Evolutionary conservation across 2,797 vertebrate genomes (phyloP).

Genomic region (Ceryle rudis): DNA sequence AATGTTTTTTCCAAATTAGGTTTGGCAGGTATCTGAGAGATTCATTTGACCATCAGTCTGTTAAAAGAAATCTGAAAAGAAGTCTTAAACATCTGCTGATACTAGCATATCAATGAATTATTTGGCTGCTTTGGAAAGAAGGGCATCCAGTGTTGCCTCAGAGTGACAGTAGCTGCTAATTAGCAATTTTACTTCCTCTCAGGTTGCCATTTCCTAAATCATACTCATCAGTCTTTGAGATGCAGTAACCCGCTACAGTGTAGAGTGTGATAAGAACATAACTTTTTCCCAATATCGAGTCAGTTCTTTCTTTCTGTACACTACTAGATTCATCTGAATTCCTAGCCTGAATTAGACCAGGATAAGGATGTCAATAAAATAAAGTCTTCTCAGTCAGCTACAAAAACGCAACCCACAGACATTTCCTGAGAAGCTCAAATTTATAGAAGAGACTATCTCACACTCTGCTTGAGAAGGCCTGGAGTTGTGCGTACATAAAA

Average conservation of each 20-base stretch:
- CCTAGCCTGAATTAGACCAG: rapidly evolving
- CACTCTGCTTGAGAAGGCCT: background rate
- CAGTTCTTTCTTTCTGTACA: background rate
- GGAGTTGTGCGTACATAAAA: background rate
- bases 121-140: background rate
- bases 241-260: background rate
- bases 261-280: rapidly evolving
- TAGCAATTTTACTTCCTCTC: background rate
- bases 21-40: background rate
- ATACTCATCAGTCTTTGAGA: background rate
- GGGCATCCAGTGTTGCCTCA: background rate
- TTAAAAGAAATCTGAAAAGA: background rate
- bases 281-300: background rate
- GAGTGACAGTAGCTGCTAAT: background rate
- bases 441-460: background rate
- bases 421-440: background rate
- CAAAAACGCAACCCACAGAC: background rate
- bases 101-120: background rate
- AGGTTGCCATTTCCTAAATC: background rate
- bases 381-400: background rate
- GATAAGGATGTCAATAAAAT: background rate
- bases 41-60: background rate
- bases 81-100: background rate
- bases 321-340: background rate
- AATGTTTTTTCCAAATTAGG: background rate